phyloP scores from a whole-genome alignment of 2,888 invertebrate genomes.

The Zaprionus obscuricornis region DNA sequence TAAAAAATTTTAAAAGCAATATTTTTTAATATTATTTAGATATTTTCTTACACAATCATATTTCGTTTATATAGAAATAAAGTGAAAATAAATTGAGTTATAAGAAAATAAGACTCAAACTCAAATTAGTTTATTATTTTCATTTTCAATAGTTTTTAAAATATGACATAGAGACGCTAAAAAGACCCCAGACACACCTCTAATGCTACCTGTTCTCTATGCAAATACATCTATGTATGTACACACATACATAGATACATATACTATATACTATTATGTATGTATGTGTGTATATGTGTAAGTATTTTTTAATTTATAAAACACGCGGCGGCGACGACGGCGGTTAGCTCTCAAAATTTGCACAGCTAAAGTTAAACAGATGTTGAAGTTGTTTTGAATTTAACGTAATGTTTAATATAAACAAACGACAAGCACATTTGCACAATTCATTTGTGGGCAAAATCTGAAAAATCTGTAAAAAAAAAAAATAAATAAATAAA shows the following conservation, averaged over 20 bases:
- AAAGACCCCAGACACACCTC: constrained; percentile 26
- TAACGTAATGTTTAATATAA: constrained; percentile 37
- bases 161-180: constrained; percentile 18
- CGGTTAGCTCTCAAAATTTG: constrained; percentile 37
- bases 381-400: constrained; percentile 16
- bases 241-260: background rate
- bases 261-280: too few species aligned
- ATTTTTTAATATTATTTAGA: too few species aligned
- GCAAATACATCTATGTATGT: too few species aligned
- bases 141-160: too few species aligned
- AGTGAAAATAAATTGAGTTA: too few species aligned
- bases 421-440: constrained; percentile 50
- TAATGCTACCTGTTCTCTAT: background rate
- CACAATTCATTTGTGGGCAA: constrained; percentile 59
- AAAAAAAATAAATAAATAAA: constrained; percentile 12
- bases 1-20: too few species aligned
- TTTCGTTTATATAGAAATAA: too few species aligned
- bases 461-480: too few species aligned
- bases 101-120: too few species aligned
- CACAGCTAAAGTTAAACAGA: constrained; percentile 5
- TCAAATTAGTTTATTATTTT: too few species aligned
- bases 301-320: constrained; percentile 34
- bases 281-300: background rate
- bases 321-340: constrained; percentile 26
- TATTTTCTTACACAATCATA: too few species aligned